These are phyloP conservation scores for Pavo muticus DNA, from an alignment of 2,113 vertebrate genomes.

Conservation along the genomic window DNA sequence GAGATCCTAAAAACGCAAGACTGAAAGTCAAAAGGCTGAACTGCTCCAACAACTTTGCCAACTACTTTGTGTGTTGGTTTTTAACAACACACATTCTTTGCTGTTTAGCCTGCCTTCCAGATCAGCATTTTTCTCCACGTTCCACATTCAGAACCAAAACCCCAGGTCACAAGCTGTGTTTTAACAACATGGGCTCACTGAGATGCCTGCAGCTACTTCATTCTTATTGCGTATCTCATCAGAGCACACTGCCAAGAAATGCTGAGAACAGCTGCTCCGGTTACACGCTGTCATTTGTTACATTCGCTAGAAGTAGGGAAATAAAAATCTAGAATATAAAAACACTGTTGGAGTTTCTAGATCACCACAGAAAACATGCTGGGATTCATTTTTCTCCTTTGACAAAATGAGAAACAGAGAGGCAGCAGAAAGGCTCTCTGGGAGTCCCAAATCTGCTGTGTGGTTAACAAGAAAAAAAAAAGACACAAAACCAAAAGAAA, in stretches of 20 bases:
- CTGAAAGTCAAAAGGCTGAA: neutral
- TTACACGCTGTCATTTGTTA: neutral
- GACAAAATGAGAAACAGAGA: neutral
- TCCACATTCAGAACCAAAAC: neutral
- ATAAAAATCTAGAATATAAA: neutral
- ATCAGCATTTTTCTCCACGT: neutral
- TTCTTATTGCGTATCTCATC: neutral
- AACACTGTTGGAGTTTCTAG: neutral
- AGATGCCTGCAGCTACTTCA: neutral
- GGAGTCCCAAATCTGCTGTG: neutral
- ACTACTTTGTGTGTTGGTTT: neutral
- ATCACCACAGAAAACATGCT: neutral
- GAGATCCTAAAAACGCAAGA: neutral
- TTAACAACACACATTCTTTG: neutral
- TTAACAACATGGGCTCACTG: neutral
- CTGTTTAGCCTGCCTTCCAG: neutral
- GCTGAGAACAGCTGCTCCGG: neutral
- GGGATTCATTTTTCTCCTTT: neutral
- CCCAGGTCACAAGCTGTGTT: neutral
- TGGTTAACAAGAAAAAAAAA: neutral
- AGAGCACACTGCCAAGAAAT: neutral
- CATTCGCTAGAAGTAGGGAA: neutral
- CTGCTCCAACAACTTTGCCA: neutral
- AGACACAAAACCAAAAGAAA: neutral
- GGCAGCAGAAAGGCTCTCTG: neutral